Conservation (phyloP, 2,797 vertebrate genomes). For the Parotocinclus haroldoi region DNA sequence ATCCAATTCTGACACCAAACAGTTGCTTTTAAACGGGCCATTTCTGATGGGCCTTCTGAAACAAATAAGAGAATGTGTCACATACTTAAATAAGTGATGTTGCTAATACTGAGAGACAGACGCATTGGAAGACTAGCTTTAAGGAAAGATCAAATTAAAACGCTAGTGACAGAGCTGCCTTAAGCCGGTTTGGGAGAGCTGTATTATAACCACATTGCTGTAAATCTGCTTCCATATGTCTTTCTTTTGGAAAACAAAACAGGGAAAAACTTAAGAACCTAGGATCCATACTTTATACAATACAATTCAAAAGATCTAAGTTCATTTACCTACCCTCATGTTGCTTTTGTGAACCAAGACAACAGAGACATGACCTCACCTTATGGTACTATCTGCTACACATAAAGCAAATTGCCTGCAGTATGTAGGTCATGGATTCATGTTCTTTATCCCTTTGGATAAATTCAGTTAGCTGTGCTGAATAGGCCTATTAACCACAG, state of each 20-base stretch:
- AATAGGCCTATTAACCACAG: slow-evolving; percentile 6
- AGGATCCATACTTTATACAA: no score
- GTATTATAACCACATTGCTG: slow-evolving; percentile 14
- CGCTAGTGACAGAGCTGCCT: not conserved
- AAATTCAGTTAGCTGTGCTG: not conserved
- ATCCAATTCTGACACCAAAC: not conserved
- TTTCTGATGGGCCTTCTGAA: no score
- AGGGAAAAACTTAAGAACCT: no score
- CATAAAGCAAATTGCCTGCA: not conserved
- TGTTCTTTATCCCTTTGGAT: slow-evolving; percentile 2
- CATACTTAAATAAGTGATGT: not conserved
- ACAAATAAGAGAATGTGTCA: not conserved
- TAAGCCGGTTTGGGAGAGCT: not conserved
- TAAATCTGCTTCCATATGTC: slow-evolving; percentile 8
- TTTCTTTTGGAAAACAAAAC: no score
- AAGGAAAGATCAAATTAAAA: slow-evolving; percentile 18
- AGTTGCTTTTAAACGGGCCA: not conserved
- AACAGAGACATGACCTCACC: slow-evolving; percentile 4
- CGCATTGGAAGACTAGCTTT: not conserved
- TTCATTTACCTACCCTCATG: no score
- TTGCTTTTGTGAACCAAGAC: not conserved
- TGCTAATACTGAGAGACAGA: slow-evolving; percentile 8
- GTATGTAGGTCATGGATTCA: slow-evolving; percentile 3
- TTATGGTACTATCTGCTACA: not conserved
- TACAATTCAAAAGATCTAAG: no score